Evolutionary conservation across 2,797 vertebrate species (phyloP).

Genomic region (Leucoraja ocellata): DNA sequence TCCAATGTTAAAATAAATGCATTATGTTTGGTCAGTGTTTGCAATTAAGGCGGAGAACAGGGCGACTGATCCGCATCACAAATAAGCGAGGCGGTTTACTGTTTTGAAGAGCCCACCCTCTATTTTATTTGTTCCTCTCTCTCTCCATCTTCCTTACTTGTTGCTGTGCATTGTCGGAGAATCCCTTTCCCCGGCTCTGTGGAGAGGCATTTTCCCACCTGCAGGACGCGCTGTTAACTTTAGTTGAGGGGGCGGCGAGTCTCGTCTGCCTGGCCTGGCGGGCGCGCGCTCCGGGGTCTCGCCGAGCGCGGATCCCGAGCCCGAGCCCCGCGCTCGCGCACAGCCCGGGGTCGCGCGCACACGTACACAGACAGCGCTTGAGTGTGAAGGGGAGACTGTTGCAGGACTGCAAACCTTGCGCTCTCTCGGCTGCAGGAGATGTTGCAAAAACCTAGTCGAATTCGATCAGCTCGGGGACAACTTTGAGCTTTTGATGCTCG

Average conservation of each 20-base stretch:
- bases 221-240: constrained; percentile 15
- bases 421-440: background rate
- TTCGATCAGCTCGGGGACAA: background rate
- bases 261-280: background rate
- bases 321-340: background rate
- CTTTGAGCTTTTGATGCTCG: background rate
- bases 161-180: background rate
- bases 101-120: too few relatives aligned
- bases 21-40: background rate
- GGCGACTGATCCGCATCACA: too few relatives aligned
- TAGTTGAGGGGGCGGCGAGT: background rate
- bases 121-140: too few relatives aligned
- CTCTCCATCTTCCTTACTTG: background rate
- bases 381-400: background rate
- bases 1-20: too few relatives aligned
- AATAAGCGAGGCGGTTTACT: too few relatives aligned
- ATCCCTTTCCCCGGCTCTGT: background rate
- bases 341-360: background rate
- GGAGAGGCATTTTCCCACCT: background rate
- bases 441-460: background rate
- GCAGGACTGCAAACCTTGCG: background rate
- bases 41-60: too few relatives aligned
- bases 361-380: constrained; percentile 1
- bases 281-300: background rate
- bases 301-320: background rate